These are phyloP conservation scores for Amazona guildingii DNA, from an alignment of 2,113 vertebrate genomes.

Conservation along the genomic window DNA sequence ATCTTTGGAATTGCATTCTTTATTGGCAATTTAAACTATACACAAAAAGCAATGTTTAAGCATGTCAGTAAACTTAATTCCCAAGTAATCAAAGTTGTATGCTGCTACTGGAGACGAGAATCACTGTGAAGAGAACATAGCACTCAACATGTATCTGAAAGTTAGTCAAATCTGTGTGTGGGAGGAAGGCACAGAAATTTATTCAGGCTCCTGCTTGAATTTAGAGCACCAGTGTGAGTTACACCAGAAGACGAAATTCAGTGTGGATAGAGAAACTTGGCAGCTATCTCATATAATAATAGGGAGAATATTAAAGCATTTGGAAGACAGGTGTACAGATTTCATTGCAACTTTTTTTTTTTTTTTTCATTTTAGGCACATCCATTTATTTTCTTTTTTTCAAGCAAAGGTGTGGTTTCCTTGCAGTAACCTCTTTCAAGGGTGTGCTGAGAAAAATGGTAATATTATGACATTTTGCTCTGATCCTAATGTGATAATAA, in stretches of 20 bases:
- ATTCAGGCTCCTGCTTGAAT: constrained; percentile 8
- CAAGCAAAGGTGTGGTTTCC: neutral
- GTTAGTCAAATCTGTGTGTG: neutral
- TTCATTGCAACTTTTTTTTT: neutral
- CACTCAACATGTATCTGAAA: neutral
- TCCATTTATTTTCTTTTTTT: neutral
- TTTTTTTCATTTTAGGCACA: neutral
- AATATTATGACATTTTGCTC: neutral
- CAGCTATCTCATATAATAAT: constrained; percentile 5
- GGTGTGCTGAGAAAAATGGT: neutral
- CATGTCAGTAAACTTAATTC: neutral
- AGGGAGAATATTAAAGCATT: neutral
- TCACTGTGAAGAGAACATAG: neutral
- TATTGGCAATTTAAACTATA: constrained; percentile 9
- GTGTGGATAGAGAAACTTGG: neutral
- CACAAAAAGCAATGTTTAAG: neutral
- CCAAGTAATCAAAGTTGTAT: neutral
- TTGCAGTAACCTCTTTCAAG: neutral
- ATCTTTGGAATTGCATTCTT: constrained; percentile 39
- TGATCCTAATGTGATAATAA: neutral
- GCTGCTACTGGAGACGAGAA: neutral
- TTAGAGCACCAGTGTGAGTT: constrained; percentile 21
- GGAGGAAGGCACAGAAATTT: constrained; percentile 42
- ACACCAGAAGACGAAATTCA: constrained; percentile 20
- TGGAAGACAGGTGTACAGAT: neutral